Base-by-base conservation (phyloP, 1,140 invertebrate genomes). In the Orius insidiosus region DNA sequence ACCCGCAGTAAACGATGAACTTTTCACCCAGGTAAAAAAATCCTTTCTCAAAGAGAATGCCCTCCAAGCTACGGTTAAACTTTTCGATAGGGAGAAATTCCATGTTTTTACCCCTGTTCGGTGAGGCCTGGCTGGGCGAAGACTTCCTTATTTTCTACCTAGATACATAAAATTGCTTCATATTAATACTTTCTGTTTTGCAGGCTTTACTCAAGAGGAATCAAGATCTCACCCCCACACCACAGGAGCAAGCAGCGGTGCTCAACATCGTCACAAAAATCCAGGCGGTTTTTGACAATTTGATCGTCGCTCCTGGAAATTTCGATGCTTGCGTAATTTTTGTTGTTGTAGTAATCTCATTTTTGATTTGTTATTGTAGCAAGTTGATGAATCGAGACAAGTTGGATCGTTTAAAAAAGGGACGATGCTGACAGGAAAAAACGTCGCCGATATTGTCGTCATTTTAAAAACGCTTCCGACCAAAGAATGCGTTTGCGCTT, bases 351-450 rank as follows among this genome's bases (percentile, higher is more conserved):
- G n/a, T n/a, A n/a, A n/a, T 52, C 36, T 46, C 24, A 15, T 42
- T 51, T 42, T 32, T 48, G 11, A 15, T 14, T 18, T 35, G 30
- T 34, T 9, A 56, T 62, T 61, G n/a, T 58, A 93, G 87, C 87
- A 95, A 85, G 69, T 97, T 30, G 90, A 96, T 59, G 90, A 95
- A 64, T 86, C 95, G 0, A 70, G 90, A 9, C 87, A 93, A 68
- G 90, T 97, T 38, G 94, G 94, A 0, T 93, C 92, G 0, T 96
- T 92, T 57, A 98, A 98, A 62, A 97, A 98, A 63, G 93, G 92
- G 0, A 98, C 93, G 7, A 96, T 98, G 81, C 76, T 96, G 55
- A 80, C 85, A 5, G 89, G 89, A 1, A 84, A 92, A 57, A 94
- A 93, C 61, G 76, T 93, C 0, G 94, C 93, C 13, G 93, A 98